Evolutionary conservation across 2,113 vertebrate species (phyloP).

Genomic region (Sinosuthora webbiana): DNA sequence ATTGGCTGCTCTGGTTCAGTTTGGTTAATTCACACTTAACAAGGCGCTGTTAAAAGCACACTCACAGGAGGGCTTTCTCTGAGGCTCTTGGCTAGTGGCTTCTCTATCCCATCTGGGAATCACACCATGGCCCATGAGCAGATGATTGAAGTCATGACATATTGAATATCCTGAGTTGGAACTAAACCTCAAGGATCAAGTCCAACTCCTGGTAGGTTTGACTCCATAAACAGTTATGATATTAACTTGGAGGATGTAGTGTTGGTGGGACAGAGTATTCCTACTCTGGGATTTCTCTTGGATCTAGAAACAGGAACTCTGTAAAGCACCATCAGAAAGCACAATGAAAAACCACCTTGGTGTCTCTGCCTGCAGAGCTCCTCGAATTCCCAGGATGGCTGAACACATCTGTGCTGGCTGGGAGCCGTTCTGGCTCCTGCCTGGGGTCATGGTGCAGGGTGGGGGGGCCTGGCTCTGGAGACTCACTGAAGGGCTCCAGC

Average conservation of each 20-base stretch:
- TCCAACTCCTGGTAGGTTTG: neutral
- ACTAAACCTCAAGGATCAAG: neutral
- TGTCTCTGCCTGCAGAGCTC: neutral
- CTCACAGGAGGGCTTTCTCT: neutral
- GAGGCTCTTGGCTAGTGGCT: neutral
- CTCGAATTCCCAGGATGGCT: neutral
- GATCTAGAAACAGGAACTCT: neutral
- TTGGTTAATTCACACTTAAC: neutral
- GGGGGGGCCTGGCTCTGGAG: neutral
- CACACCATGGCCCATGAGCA: fast-evolving
- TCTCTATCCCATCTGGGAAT: neutral
- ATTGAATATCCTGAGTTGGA: neutral
- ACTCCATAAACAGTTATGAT: neutral
- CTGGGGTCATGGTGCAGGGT: neutral
- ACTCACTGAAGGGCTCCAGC: neutral
- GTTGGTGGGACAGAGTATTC: neutral
- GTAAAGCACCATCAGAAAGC: neutral
- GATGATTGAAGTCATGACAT: neutral
- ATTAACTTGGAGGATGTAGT: neutral
- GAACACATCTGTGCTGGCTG: fast-evolving
- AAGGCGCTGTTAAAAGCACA: neutral
- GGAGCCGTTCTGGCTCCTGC: neutral
- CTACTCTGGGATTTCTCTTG: neutral
- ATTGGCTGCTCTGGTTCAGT: neutral
- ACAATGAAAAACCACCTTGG: neutral